A percentile compares a stretch with the other conserved stretches of the same genome.
These are phyloP conservation scores for Urocynchramus pylzowi DNA, from an alignment of 2,113 vertebrate genomes.

Conservation along the genomic window DNA sequence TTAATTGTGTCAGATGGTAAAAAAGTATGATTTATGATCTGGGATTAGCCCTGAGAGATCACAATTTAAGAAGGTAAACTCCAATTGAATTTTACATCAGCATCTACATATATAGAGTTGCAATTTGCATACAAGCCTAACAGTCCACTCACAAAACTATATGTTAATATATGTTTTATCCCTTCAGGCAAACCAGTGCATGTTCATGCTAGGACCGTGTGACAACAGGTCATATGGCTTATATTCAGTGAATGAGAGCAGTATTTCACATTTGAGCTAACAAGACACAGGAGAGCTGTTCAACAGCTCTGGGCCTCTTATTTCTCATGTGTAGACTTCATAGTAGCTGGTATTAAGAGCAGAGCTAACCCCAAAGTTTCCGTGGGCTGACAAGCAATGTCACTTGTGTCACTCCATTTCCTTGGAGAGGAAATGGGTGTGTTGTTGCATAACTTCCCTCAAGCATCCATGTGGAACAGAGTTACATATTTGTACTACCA, in stretches of 20 bases:
- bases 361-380: neutral
- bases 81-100: neutral
- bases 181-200: neutral
- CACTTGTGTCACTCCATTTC: neutral
- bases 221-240: neutral
- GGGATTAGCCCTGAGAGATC: neutral
- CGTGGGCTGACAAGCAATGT: neutral
- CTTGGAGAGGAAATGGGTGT: neutral
- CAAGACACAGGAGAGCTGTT: conserved; percentile 17
- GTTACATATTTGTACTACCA: neutral
- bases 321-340: neutral
- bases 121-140: neutral
- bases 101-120: neutral
- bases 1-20: neutral
- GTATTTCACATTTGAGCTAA: conserved; percentile 8
- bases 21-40: neutral
- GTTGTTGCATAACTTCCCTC: neutral
- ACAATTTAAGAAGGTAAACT: neutral
- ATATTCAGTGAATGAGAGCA: neutral
- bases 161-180: neutral
- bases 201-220: neutral
- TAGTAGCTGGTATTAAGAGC: neutral
- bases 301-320: neutral
- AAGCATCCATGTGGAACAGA: neutral
- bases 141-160: neutral